phyloP scores from a whole-genome alignment of 1,140 invertebrate genomes.

The Diorhabda elongata region DNA sequence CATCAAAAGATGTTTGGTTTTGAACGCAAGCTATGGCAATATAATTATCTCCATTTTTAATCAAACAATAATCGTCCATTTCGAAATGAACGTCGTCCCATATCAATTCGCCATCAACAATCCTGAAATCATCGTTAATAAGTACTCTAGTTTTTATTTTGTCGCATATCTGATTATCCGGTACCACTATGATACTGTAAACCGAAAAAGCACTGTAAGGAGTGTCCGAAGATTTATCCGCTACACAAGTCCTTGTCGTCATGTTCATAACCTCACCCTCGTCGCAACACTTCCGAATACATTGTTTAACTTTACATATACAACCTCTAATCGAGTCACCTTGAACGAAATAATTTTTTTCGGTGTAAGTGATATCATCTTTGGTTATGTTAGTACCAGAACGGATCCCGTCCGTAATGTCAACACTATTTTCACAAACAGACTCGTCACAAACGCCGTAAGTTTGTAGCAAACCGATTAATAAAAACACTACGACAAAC shows the following conservation, averaged over 20 bases:
- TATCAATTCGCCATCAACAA: slow-evolving; percentile 15
- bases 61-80: slow-evolving; percentile 19
- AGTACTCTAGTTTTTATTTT: slow-evolving; percentile 11
- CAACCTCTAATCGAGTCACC: slow-evolving; percentile 21
- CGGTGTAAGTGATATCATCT: slow-evolving; percentile 21
- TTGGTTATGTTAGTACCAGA: slow-evolving; percentile 23
- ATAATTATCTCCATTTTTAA: neutral
- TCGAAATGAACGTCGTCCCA: slow-evolving; percentile 11
- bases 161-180: slow-evolving; percentile 19
- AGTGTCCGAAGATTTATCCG: neutral
- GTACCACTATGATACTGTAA: slow-evolving; percentile 20
- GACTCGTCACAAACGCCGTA: neutral
- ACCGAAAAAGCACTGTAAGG: slow-evolving; percentile 3
- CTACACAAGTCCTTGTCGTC: slow-evolving; percentile 11
- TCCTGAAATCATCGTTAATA: slow-evolving; percentile 12
- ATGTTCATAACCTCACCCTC: slow-evolving; percentile 15
- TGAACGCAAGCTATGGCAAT: slow-evolving; percentile 18
- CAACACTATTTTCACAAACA: slow-evolving; percentile 14
- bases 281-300: slow-evolving; percentile 29
- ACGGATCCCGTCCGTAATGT: slow-evolving; percentile 25
- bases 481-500: neutral
- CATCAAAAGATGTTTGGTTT: neutral
- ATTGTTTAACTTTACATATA: slow-evolving; percentile 24
- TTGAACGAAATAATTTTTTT: slow-evolving; percentile 21
- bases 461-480: neutral